Base-by-base conservation (phyloP, 2,888 invertebrate genomes). In the Amiota mariae region DNA sequence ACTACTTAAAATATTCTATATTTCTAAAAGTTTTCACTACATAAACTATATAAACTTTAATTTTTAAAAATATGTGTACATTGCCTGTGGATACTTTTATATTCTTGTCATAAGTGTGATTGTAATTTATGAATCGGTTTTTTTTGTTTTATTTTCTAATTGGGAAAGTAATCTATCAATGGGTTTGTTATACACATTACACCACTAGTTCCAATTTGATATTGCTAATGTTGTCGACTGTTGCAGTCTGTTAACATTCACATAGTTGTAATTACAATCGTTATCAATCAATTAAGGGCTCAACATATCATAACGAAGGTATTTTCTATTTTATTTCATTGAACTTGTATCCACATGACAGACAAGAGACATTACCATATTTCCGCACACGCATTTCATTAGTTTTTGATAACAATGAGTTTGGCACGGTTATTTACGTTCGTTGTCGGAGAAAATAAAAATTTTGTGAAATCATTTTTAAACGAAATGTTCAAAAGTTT, bases 401-500 rank as follows among this genome's bases (percentile, higher is more conserved):
- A 47, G 13, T 20, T 72, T 70, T 68, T 77, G 74, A 79, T 72
- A 64, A 15, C 67, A 51, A 70, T 70, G 47, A 76, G 72, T 72
- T 70, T 75, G 71, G 49, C 46, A 18, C 70, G n/a, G 36, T 36
- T 71, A 72, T 54, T 59, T 59, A 6, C 36, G 59, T 18, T 59
- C 8, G 15, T 59, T 20, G 18, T 9, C 20, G 20, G 20, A 20
- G 51, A 20, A 59, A 59, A 59, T 15, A 59, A 15, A 59, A 59
- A 18, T 9, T 15, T 57, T 20, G 15, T n/a, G 54, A 75, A 46
- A 15, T 72, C 61, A 18, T 57, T 46, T 8, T 71, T 46, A 56
- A 75, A 75, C 82, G 85, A 81, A 82, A 82, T 82, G 82, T 71
- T 71, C 76, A 83, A 74, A 75, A 80, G 78, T 76, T 82, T 75